phyloP scores from a whole-genome alignment of 2,113 vertebrate genomes.

The Poeciliopsis prolifica region DNA sequence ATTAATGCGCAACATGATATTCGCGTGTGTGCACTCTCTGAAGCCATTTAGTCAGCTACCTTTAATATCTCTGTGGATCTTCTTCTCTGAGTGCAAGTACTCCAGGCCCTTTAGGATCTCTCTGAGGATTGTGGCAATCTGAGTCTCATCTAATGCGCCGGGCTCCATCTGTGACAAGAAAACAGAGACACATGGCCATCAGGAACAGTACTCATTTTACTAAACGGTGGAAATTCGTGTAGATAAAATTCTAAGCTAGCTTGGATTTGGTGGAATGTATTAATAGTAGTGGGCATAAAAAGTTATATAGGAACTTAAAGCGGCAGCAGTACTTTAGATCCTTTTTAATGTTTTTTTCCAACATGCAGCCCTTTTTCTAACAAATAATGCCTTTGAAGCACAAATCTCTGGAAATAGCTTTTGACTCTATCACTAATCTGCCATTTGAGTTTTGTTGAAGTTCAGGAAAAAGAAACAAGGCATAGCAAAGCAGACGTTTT shows the following conservation, averaged over 20 bases:
- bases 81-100: constrained; percentile 84
- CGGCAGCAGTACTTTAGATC: neutral
- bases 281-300: neutral
- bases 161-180: constrained; percentile 76
- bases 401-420: neutral
- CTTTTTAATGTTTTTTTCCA: neutral
- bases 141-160: constrained; percentile 79
- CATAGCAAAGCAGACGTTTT: neutral
- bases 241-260: neutral
- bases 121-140: constrained; percentile 82
- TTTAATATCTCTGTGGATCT: constrained; percentile 85
- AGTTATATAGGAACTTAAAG: neutral
- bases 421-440: neutral
- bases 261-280: neutral
- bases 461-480: neutral
- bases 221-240: neutral
- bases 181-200: neutral
- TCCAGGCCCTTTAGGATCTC: constrained; percentile 84
- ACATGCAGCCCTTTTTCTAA: neutral
- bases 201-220: neutral
- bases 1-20: constrained; percentile 49
- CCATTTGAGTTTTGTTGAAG: neutral
- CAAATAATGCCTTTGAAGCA: neutral
- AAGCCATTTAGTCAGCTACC: constrained; percentile 59
- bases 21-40: constrained; percentile 7